Evolutionary conservation across 2,797 vertebrate genomes (phyloP), one percentile per base, ranked within the genome.

Genomic region (Labeo calbasu): DNA sequence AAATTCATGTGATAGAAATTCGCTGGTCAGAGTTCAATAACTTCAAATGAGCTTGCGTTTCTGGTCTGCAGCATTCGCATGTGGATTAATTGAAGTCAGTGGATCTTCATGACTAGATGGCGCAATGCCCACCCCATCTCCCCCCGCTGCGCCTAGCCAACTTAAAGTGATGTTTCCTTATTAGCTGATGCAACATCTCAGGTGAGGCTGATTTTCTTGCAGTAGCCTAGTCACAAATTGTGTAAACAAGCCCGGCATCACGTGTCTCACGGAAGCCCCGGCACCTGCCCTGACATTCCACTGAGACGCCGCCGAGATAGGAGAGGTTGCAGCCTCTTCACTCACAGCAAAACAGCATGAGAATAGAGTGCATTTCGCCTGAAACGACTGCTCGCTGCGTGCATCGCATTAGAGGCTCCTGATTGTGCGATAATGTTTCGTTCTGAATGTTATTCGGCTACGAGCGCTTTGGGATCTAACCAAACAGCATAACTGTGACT

Each of bases 281-380:
- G 43, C 79, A 72, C 79, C 79, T 81, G 79, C 55, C 66, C 79
- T 72, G 68, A 81, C 43, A 72, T 61, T 81, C 68, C 68, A 71
- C 79, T 25, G 79, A 81, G 79, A 81, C 55, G 11, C 21, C n/a
- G 32, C 23, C 5, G 59, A 65, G 81, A 77, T 83, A 59, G 9
- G 15, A 70, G 63, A 70, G 75, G 75, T 70, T 70, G 19, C 17
- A 78, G 66, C 75, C 82, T 77, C 73, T 77, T 76, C 73, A 77
- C 40, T 77, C 65, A 59, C 53, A 25, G 25, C 43, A 77, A 68
- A 84, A 63, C 66, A 48, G 75, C 55, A 61, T 48, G 55, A 78
- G 65, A 79, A 70, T 53, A 32, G 43, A 78, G 65, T 1, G 5
- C 66, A 61, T 61, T 78, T 72, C 10, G 50, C 36, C 66, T 40